Base-by-base conservation (phyloP, 1,140 invertebrate genomes). In the Heliconius hermathena region DNA sequence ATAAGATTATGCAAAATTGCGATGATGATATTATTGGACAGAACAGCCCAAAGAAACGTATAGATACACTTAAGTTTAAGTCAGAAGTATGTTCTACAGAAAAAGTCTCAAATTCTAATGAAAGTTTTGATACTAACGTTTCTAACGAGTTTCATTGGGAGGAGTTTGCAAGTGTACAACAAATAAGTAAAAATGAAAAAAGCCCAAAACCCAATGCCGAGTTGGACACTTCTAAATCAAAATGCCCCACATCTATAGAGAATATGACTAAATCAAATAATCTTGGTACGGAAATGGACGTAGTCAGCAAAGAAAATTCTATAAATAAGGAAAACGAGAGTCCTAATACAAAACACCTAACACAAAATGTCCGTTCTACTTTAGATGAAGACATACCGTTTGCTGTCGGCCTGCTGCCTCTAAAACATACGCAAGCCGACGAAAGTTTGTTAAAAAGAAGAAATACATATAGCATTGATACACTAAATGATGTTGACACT, bases 361-460 rank as follows among this genome's bases (percentile, higher is more conserved):
- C 70, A 49, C 46, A 81, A 57, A 75, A 74, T 26, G 66, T 33
- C 20, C 77, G 20, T 29, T 71, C 80, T 20, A 84, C 84, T 29
- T 79, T 88, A 66, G 85, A 89, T 71, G 88, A 92, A 70, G 87
- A 93, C 71, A 93, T 94, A 74, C 93, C 93, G 1, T 93, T 83
- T 82, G 93, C 93, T 1, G 92, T 94, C 13, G 93, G 93, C 13
- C 82, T 93, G 22, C 82, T 91, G 16, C 93, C 93, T 38, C 77
- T 94, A 5, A 93, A 93, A 82, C 90, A 90, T 73, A 76, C 84
- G 0, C 85, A 87, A 72, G 70, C 80, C 8, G 90, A 90, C 79
- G 77, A 74, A 33, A 83, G 76, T 79, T 81, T 88, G 74, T 74
- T 88, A 46, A 94, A 94, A 84, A 86, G 91, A 74, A 90, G 88